Evolutionary conservation across 2,113 vertebrate species (phyloP).

Genomic region (Dicerorhinus sumatrensis): DNA sequence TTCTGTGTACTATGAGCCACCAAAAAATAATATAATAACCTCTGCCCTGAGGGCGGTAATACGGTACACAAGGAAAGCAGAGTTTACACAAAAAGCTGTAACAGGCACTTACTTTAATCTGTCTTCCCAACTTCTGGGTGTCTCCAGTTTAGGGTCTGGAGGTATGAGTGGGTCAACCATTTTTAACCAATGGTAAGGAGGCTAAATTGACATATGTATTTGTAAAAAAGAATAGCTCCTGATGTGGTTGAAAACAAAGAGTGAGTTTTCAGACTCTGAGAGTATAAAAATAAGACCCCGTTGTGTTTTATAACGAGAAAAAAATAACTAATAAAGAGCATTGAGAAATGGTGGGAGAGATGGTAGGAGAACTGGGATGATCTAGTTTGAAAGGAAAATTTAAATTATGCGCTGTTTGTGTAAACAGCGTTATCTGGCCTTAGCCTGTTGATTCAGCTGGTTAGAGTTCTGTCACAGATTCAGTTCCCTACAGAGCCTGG

Average conservation of each 20-base stretch:
- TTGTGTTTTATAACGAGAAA: neutral
- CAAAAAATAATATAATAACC: neutral
- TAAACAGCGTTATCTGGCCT: conserved; percentile 31
- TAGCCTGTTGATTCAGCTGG: conserved; percentile 57
- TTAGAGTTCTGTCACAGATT: conserved; percentile 34
- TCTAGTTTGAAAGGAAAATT: conserved; percentile 34
- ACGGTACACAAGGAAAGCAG: neutral
- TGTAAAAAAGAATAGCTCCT: neutral
- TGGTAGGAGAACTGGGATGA: neutral
- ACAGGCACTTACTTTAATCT: neutral
- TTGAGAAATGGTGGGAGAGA: conserved; percentile 30
- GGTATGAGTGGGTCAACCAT: neutral
- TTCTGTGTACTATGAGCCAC: neutral
- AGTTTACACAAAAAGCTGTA: neutral
- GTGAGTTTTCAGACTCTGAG: neutral
- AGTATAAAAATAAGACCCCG: neutral
- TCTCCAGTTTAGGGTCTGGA: neutral
- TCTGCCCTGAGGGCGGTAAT: neutral
- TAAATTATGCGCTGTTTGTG: neutral
- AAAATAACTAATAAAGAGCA: neutral
- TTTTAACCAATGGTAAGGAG: neutral
- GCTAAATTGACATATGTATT: neutral
- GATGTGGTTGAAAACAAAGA: neutral
- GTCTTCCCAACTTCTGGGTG: neutral
- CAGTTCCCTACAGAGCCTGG: neutral